These are phyloP conservation scores for Rhagoletis zephyria DNA, from an alignment of 1,140 invertebrate genomes.

Conservation along the genomic window DNA sequence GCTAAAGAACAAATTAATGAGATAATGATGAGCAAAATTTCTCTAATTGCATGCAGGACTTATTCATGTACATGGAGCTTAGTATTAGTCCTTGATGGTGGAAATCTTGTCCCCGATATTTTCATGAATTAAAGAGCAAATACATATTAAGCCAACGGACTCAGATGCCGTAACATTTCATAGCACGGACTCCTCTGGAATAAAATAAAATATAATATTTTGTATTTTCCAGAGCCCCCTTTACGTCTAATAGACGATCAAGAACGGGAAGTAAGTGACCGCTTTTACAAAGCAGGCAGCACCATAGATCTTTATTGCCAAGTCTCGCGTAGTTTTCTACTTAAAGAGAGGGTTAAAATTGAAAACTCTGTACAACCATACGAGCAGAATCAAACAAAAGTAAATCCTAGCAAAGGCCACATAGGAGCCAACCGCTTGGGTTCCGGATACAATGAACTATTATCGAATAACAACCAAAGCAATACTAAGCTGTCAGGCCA, in stretches of 20 bases:
- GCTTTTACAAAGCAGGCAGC: constrained; percentile 83
- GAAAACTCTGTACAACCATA: constrained; percentile 61
- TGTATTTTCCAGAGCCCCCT: constrained; percentile 76
- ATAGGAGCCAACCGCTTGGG: constrained; percentile 54
- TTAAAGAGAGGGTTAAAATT: constrained; percentile 65
- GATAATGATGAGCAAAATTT: background rate
- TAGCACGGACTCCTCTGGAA: too few species aligned
- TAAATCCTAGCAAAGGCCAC: constrained; percentile 58
- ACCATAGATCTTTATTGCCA: constrained; percentile 81
- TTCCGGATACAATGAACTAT: constrained; percentile 67
- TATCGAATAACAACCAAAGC: constrained; percentile 64
- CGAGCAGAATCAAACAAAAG: constrained; percentile 57
- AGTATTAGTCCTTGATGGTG: too few species aligned
- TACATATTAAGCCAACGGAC: too few species aligned
- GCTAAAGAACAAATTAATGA: background rate
- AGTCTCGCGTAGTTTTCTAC: constrained; percentile 73
- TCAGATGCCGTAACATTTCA: too few species aligned
- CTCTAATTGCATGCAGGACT: background rate
- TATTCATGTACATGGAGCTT: background rate
- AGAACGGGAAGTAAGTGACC: constrained; percentile 79
- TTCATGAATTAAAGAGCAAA: too few species aligned
- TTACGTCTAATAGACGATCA: constrained; percentile 80
- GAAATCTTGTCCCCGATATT: too few species aligned
- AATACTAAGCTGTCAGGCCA: constrained; percentile 69
- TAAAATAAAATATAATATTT: too few species aligned